Evolutionary conservation across 2,888 invertebrate species (phyloP), one percentile per base, ranked within the genome.

Genomic region (Drosophila histrio): DNA sequence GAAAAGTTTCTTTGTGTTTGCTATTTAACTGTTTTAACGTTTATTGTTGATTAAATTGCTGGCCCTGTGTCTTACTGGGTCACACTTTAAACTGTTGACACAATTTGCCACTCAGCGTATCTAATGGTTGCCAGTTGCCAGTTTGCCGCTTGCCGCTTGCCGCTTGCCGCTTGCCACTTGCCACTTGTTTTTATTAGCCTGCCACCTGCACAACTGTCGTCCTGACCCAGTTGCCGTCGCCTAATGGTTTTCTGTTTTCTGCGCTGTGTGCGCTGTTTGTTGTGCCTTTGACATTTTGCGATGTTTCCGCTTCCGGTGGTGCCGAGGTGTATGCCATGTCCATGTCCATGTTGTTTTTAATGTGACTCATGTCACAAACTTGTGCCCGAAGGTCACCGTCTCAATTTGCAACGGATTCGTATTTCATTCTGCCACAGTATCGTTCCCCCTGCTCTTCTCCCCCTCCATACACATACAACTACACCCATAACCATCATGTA

Each of bases 51-150:
- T 76, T 68, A 75, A 81, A 81, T 76, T 77, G 72, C 60, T 60
- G 11, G 59, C 46, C 17, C 58, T 64, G 66, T 65, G 74, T 61
- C 76, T 70, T 68, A 79, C 69, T 77, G 69, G 62, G 63, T 79
- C 75, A 73, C 77, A 80, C 79, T 86, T 86, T 79, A 86, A 89
- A 82, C 79, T 89, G 87, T 88, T 86, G 87, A 84, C 87, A 80
- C 76, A 83, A 86, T 70, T 84, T 79, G 81, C 62, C 64, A 57
- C 62, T 60, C 41, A 41, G 56, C 62, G 50, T 57, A 74, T 78
- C 63, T 39, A 61, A 59, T 70, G 59, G 59, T 17, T 60, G 54
- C 28, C 62, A 62, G 36, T 41, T 76, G 58, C 30, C 76, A 61
- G 30, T 22, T 52, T 47, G 68, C 68, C 72, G 49, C 47, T 34